Base-by-base conservation (phyloP, 2,113 vertebrate genomes). In the Onychorhynchus coronatus region DNA sequence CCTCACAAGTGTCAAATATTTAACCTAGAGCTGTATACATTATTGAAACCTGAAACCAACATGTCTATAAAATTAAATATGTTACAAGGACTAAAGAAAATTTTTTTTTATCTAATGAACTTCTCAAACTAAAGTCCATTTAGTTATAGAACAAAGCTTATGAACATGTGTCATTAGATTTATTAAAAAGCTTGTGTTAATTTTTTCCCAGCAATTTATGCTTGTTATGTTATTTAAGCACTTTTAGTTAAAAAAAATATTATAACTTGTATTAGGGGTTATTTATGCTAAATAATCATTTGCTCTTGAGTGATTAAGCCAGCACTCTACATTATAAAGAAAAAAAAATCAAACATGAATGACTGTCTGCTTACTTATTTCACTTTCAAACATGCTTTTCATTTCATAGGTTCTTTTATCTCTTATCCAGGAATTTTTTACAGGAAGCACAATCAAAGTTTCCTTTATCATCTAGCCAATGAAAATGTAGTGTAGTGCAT, bases 271-370 rank as follows among this genome's bases (percentile, higher is more conserved):
- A 70, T 87, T 73, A 83, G 24, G n/a, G 30, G 27, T 73, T 94
- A 88, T 41, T 93, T 72, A 46, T 79, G 67, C 63, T 93, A 55
- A 91, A 90, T 88, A 93, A 86, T 86, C 31, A 80, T 90, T 94
- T 91, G 53, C 4, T 85, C 9, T 85, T 31, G 50, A 47, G 27
- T 90, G 33, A 76, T 85, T 31, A 44, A 80, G 37, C 46, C n/a
- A 73, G 19, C 23, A 52, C 3, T 31, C 14, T 61, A 55, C 12
- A 8, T 35, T 75, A 14, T 28, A 76, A n/a, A 41, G 1, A 44
- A 27, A 66, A 50, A 68, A 77, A 52, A 87, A 66, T 30, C 33
- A 27, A 55, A 66, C 11, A 5, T 37, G 37, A 20, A 8, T 44
- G 53, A 46, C 30, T 62, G 20, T 37, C 59, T 91, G 41, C 77